Evolutionary conservation across 1,140 invertebrate genomes (phyloP), one percentile per base, ranked within the genome.

Genomic region (Cydia fagiglandana): DNA sequence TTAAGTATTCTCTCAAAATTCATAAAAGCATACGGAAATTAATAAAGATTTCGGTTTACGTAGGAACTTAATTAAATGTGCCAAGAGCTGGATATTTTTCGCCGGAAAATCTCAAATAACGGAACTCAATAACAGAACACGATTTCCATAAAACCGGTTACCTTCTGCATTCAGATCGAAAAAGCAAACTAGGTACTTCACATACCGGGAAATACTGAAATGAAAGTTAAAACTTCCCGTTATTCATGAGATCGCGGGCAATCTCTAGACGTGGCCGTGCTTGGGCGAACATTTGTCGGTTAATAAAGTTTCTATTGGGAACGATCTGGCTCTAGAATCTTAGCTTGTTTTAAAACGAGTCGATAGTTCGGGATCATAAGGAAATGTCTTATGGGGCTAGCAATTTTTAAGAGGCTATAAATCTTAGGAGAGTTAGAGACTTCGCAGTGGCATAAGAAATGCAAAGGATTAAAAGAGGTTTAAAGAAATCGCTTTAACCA

Each of bases 121-220:
- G 30, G 6, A 68, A 66, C 64, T 10, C 64, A 64, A 64, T 64
- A 64, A 64, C 28, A 12, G 15, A 68, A 68, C 64, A 34, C 30
- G 30, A 68, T 68, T 68, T 68, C 28, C 64, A 68, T 68, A 68
- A 68, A 68, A 68, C 64, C 64, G 15, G 64, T 68, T 68, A 68
- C 64, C 30, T 68, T 28, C 64, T 68, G 64, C 28, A 38, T 68
- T 68, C 28, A 34, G 64, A 68, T 34, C 30, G 64, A 38, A 68
- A 68, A 68, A 68, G 64, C 64, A 68, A 20, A 68, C 64, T n/a
- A n/a, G n/a, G n/a, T 34, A 34, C 20, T 68, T 68, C 20, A n/a
- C 64, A 68, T 68, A 68, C 13, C 28, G 30, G 38, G 61, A 38
- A 34, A 68, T 68, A 68, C 64, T 68, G 28, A 12, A 17, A 68